phyloP scores from a whole-genome alignment of 37 sponge, comb jelly and placozoan species.

The Halichondria panicea region DNA sequence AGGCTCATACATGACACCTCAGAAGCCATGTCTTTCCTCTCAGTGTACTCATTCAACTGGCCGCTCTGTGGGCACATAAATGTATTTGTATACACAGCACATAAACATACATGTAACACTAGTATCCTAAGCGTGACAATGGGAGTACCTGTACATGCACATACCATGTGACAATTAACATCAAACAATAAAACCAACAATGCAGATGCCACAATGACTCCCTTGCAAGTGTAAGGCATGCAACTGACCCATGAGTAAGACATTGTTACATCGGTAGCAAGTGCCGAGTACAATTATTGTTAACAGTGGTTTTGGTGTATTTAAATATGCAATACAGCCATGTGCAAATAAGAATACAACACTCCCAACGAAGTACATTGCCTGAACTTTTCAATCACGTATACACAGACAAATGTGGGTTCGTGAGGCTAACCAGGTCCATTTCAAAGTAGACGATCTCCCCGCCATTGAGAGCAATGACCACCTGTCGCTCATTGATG shows the following conservation, averaged over 20 bases:
- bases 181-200: neutral
- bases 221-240: no score
- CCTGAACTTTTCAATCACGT: neutral
- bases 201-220: no score
- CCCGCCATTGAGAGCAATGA: conserved; percentile 93
- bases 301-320: no score
- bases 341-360: neutral
- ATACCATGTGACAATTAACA: no score
- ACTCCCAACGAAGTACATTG: no score
- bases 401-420: conserved; percentile 1
- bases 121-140: no score
- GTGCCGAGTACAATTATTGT: no score
- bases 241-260: no score
- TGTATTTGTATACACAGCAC: no score
- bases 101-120: neutral
- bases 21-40: conserved; percentile 88
- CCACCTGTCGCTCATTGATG: conserved; percentile 94
- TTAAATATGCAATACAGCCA: no score
- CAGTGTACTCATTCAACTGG: conserved; percentile 99
- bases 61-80: conserved; percentile 66
- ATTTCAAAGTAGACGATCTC: conserved; percentile 99
- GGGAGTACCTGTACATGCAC: no score
- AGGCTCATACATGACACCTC: conserved; percentile 96
- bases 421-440: conserved; percentile 75
- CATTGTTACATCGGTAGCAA: no score